phyloP scores from a whole-genome alignment of 2,797 vertebrate species.

The Podarcis lilfordi region DNA sequence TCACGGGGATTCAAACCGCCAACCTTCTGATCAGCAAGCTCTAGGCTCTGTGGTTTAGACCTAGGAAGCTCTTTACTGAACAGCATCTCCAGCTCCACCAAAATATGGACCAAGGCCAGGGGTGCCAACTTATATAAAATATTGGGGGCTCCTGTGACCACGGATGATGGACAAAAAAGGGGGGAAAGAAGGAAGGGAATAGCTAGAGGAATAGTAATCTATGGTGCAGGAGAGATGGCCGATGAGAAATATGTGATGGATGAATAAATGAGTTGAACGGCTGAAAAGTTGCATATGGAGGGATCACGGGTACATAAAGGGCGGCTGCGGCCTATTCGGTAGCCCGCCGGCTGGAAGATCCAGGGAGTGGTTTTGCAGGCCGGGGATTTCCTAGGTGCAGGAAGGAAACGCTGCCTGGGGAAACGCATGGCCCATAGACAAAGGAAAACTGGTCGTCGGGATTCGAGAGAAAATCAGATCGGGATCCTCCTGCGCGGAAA shows the following conservation, averaged over 20 bases:
- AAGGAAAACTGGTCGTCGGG: not conserved
- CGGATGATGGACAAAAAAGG: not conserved
- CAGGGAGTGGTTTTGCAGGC: not conserved
- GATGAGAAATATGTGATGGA: not conserved
- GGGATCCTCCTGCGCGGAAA: too few relatives aligned
- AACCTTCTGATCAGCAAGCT: too few relatives aligned
- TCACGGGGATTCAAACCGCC: accelerated
- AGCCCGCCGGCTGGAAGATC: not conserved
- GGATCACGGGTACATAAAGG: not conserved
- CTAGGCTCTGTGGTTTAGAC: too few relatives aligned
- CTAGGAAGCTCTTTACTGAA: not conserved
- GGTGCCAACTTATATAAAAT: too few relatives aligned
- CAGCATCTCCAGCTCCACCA: not conserved
- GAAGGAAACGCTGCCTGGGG: not conserved
- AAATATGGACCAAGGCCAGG: too few relatives aligned
- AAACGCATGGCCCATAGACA: not conserved
- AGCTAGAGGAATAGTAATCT: too few relatives aligned
- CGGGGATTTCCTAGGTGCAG: too few relatives aligned
- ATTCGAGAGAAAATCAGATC: not conserved
- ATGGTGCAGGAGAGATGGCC: not conserved
- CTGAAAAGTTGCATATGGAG: not conserved
- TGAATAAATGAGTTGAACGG: too few relatives aligned
- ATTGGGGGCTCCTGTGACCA: too few relatives aligned
- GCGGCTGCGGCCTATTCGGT: too few relatives aligned
- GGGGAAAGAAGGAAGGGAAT: accelerated